Evolutionary conservation across 2,888 invertebrate genomes (phyloP), one percentile per base, ranked within the genome.

Genomic region (Zygothrica quintamaculata): DNA sequence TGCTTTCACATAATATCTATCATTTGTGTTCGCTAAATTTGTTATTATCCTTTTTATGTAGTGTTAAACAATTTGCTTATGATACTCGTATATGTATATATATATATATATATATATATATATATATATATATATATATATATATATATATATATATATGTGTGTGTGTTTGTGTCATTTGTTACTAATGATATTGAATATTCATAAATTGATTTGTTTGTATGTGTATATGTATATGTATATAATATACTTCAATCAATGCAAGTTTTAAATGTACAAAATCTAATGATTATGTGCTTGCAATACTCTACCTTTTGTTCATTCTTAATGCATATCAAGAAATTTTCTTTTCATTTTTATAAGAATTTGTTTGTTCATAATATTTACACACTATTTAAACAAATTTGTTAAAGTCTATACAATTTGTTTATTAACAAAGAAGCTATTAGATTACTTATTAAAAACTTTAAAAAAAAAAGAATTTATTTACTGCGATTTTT

Each of bases 261-360:
- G 77, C 82, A 82, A 60, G 80, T 79, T 65, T 67, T 69, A 46
- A 71, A 77, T 84, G 74, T 81, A 84, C 77, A 80, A 84, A 79
- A 77, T 71, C 66, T 70, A 69, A 22, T 79, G 61, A 82, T 82
- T 56, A 68, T 53, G 58, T 59, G 51, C 36, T 56, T 68, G 60
- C 70, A 61, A 55, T 68, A 62, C 48, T 61, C 48, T 42, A 44
- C 57, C 48, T 42, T 48, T 29, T 31, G 51, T 56, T 59, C 51
- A 51, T 66, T 53, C 51, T 47, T 57, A 55, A 65, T n/a, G n/a
- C n/a, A n/a, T n/a, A n/a, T n/a, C n/a, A n/a, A n/a, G n/a, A n/a
- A n/a, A n/a, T n/a, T n/a, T n/a, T n/a, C n/a, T n/a, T n/a, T n/a
- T n/a, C n/a, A n/a, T n/a, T 68, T 60, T 57, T 51, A 42, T 53